Base-by-base conservation (phyloP, 2,797 vertebrate species). In the Eulemur coronatus region DNA sequence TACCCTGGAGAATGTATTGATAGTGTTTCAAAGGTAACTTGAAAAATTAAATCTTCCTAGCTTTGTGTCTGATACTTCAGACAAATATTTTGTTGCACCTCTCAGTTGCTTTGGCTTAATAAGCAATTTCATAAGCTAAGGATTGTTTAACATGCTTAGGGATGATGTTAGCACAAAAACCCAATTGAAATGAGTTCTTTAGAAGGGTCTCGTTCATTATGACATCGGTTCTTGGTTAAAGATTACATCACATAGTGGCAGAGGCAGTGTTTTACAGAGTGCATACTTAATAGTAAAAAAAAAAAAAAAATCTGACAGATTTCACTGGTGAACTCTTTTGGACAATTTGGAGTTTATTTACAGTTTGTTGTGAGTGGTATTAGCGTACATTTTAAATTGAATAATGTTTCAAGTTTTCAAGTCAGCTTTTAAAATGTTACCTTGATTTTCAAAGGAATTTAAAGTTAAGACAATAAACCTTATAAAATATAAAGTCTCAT, bases 21-120 rank as follows among this genome's bases (percentile, higher is more conserved):
- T 80, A 48, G 24, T 50, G 24, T 94, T 93, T 94, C 90, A 96
- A 93, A 96, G 95, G 69, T 79, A 82, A 90, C 73, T 94, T n/a
- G 73, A 87, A 91, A 84, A 88, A 50, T 67, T 57, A 46, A n/a
- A 38, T 84, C 81, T 84, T 81, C 78, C 28, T 78, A 87, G 52
- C 48, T 86, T 95, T 93, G 69, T 81, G 13, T 75, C 73, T 52
- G 22, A 46, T 75, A 41, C 6, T 30, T 28, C 38, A 85, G 65
- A 46, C 41, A 73, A 35, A 24, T 93, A 28, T 84, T 67, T 79
- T 69, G 46, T 89, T 81, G 46, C 12, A 95, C 5, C 28, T 93
- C 61, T 90, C 33, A 20, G 13, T 63, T 63, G 30, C 55, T 57
- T 35, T 94, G 70, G 24, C 67, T 69, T 85, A 11, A 67, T 67